Percentiles rank a stretch among this genome's conserved stretches.
These are phyloP conservation scores for Amorpha juglandis DNA, from an alignment of 2,888 invertebrate genomes.

Conservation along the genomic window DNA sequence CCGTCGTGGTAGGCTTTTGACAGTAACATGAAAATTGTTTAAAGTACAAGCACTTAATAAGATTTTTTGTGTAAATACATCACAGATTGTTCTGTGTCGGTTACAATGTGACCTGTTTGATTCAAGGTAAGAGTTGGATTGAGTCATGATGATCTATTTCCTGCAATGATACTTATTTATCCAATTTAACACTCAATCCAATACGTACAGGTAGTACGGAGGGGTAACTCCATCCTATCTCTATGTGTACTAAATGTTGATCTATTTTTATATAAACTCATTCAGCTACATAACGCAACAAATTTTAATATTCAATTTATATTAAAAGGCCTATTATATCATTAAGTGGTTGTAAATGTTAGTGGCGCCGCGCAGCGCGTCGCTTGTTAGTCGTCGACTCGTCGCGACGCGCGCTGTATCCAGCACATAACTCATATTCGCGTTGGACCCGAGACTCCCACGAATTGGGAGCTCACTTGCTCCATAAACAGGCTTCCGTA, in stretches of 20 bases:
- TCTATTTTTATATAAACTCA: slow-evolving; percentile 3
- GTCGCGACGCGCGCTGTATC: not conserved
- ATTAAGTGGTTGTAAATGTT: slow-evolving; percentile 11
- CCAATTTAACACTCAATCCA: slow-evolving; percentile 27
- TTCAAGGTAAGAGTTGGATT: slow-evolving; percentile 28
- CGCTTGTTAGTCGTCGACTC: not conserved
- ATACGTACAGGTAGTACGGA: slow-evolving; percentile 8
- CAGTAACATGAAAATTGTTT: slow-evolving; percentile 64
- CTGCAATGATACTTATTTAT: slow-evolving; percentile 17
- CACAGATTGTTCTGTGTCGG: slow-evolving; percentile 39
- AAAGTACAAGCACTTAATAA: slow-evolving; percentile 41
- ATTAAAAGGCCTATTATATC: not conserved
- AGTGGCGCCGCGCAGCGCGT: not conserved
- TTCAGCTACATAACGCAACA: not conserved
- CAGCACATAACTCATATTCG: slow-evolving; percentile 23
- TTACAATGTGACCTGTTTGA: slow-evolving; percentile 32
- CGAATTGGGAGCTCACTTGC: slow-evolving; percentile 67
- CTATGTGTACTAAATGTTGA: not conserved
- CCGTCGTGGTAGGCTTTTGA: slow-evolving; percentile 56
- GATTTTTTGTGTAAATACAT: slow-evolving; percentile 43
- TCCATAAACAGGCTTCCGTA: slow-evolving; percentile 85
- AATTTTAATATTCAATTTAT: slow-evolving; percentile 20
- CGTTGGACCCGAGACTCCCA: slow-evolving; percentile 43
- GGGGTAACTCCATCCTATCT: not conserved
- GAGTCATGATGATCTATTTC: slow-evolving; percentile 15